Percentiles rank a stretch among this genome's conserved stretches.
Conservation (phyloP, 2,888 invertebrate genomes). For the Drosophila imparisetae region DNA sequence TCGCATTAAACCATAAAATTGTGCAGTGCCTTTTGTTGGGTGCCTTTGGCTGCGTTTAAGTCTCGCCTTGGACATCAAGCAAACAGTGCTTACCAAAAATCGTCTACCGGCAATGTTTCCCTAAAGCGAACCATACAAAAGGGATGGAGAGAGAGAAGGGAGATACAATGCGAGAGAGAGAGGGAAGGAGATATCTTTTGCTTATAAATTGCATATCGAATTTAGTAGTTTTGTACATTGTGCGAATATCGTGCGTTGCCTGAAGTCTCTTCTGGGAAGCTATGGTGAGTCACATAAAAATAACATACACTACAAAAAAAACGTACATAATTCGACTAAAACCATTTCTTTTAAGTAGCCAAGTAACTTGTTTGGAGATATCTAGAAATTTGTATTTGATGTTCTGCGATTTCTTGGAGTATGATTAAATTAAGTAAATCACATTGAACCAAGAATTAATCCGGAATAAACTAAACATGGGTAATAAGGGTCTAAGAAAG, state of each 20-base stretch:
- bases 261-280: conserved; percentile 32
- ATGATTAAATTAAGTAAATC: too few relatives aligned
- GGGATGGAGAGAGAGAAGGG: not conserved
- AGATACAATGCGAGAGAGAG: not conserved
- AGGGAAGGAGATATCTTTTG: not conserved
- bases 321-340: not conserved
- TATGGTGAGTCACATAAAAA: conserved; percentile 26
- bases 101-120: conserved; percentile 49
- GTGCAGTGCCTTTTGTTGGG: conserved; percentile 56
- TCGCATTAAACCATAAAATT: conserved; percentile 68
- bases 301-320: not conserved
- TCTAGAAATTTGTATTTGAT: not conserved
- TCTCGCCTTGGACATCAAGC: conserved; percentile 55
- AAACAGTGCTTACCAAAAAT: conserved; percentile 68
- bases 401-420: too few relatives aligned
- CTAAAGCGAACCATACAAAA: conserved; percentile 38
- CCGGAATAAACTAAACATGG: not conserved
- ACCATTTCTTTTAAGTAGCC: not conserved
- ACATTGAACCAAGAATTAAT: not conserved
- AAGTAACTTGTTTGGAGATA: not conserved
- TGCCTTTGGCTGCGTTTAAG: conserved; percentile 62
- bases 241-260: conserved; percentile 68
- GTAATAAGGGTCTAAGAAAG: not conserved
- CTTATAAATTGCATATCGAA: conserved; percentile 78
- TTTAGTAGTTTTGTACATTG: conserved; percentile 73